Evolutionary conservation across 1,140 invertebrate species (phyloP).

Genomic region (Bacillus rossius): DNA sequence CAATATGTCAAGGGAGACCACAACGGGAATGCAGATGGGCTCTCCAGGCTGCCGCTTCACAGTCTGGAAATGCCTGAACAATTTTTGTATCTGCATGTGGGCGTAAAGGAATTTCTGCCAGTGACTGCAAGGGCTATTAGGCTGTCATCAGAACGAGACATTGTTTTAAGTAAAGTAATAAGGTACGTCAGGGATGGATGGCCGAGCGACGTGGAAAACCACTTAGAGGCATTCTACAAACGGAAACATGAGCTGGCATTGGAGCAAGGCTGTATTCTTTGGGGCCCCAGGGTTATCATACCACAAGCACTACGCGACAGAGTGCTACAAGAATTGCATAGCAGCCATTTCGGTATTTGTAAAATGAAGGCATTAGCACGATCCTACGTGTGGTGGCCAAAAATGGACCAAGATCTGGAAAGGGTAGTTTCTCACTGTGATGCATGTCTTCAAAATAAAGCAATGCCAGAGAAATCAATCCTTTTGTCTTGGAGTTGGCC

Average conservation of each 20-base stretch:
- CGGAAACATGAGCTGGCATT: background rate
- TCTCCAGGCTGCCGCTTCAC: background rate
- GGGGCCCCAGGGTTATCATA: constrained; percentile 27
- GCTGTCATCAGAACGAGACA: background rate
- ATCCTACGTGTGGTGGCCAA: constrained; percentile 43
- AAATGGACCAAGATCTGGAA: constrained; percentile 40
- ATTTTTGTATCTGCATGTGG: background rate
- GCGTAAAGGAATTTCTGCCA: background rate
- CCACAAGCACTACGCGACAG: constrained; percentile 23
- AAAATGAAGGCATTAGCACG: constrained; percentile 42
- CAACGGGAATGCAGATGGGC: background rate
- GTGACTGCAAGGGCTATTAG: background rate
- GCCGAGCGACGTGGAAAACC: background rate
- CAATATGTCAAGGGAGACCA: constrained; percentile 22
- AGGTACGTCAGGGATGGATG: background rate
- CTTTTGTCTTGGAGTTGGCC: constrained; percentile 29
- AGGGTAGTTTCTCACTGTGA: constrained; percentile 15
- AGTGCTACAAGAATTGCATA: constrained; percentile 35
- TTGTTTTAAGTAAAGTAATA: background rate
- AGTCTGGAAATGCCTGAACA: background rate
- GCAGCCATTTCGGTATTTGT: constrained; percentile 28
- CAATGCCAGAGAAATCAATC: background rate
- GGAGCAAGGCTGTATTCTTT: constrained; percentile 12
- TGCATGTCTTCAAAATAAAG: constrained; percentile 10
- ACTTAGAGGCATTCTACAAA: background rate